These are phyloP conservation scores for Drosophila crucigera DNA, from an alignment of 2,888 invertebrate genomes.

Conservation along the genomic window DNA sequence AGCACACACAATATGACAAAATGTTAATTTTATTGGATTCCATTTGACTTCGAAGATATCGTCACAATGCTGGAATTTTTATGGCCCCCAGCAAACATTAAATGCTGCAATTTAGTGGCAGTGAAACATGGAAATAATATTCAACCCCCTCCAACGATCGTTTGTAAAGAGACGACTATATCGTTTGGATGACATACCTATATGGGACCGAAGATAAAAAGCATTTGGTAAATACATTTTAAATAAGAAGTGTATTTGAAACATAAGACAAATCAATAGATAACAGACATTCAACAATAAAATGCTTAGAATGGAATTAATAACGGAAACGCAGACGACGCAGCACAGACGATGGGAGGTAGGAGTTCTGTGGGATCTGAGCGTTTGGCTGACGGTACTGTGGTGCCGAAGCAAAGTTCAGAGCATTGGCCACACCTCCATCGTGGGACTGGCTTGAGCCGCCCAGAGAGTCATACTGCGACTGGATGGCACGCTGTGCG, in stretches of 20 bases:
- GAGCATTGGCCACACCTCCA: constrained; percentile 76
- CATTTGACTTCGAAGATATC: constrained; percentile 50
- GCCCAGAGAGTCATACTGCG: constrained; percentile 79
- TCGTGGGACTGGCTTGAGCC: constrained; percentile 70
- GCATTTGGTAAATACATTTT: constrained; percentile 26
- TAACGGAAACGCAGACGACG: constrained; percentile 73
- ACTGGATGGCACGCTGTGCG: constrained; percentile 81
- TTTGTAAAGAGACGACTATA: constrained; percentile 11
- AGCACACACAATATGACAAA: constrained; percentile 35
- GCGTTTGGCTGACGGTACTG: constrained; percentile 54
- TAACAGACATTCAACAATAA: constrained; percentile 68
- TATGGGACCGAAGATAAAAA: constrained; percentile 7
- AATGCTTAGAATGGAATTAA: constrained; percentile 34
- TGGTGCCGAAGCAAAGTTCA: constrained; percentile 77
- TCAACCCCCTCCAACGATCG: constrained; percentile 6
- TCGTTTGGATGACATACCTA: constrained; percentile 13
- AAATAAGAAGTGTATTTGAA: constrained; percentile 64
- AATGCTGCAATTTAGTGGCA: constrained; percentile 54
- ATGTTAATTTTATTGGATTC: constrained; percentile 69
- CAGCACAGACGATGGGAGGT: constrained; percentile 76
- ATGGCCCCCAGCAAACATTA: constrained; percentile 46
- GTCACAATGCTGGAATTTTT: constrained; percentile 64
- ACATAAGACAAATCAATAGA: constrained; percentile 61
- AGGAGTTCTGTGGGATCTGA: constrained; percentile 70
- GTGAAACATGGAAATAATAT: constrained; percentile 25